These are phyloP conservation scores for Psittacula derbiana DNA, from an alignment of 2,797 vertebrate genomes.

Conservation along the genomic window DNA sequence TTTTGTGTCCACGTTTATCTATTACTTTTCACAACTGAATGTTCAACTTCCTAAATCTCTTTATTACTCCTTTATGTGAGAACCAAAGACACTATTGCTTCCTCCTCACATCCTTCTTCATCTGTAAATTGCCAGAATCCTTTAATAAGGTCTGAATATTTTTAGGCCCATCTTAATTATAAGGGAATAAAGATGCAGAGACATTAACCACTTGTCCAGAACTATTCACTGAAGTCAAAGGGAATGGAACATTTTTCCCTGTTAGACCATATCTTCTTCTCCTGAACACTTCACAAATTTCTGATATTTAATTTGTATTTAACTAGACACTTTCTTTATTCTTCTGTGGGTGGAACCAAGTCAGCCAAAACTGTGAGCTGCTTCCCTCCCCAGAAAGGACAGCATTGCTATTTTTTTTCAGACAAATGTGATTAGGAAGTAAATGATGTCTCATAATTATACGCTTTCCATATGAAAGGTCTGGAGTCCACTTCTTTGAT, in stretches of 20 bases:
- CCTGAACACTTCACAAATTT: background rate
- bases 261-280: background rate
- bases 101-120: background rate
- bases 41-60: background rate
- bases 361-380: constrained; percentile 20
- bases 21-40: background rate
- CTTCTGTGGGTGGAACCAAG: constrained; percentile 14
- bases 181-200: background rate
- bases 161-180: background rate
- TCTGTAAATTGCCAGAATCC: background rate
- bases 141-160: background rate
- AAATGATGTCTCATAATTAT: background rate
- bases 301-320: constrained; percentile 10
- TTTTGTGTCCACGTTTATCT: background rate
- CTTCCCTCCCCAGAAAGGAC: background rate
- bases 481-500: background rate
- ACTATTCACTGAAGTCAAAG: background rate
- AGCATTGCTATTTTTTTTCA: background rate
- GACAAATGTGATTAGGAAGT: background rate
- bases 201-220: background rate
- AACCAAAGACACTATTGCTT: background rate
- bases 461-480: background rate
- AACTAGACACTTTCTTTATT: background rate
- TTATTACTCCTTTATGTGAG: background rate
- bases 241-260: background rate